phyloP scores from a whole-genome alignment of 2,113 vertebrate genomes.

The Deroptyus accipitrinus region DNA sequence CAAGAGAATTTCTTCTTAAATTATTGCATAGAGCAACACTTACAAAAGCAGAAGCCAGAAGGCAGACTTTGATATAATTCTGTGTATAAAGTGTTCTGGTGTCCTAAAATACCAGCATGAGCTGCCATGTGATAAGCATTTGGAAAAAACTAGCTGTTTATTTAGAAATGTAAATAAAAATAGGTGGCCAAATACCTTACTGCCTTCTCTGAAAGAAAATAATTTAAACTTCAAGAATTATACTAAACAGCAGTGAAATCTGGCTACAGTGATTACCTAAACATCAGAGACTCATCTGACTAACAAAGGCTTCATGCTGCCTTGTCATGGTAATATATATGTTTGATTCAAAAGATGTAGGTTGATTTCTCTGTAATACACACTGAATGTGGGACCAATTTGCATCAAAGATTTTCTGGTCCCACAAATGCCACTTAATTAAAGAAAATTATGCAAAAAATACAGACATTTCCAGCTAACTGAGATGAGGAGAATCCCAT shows the following conservation, averaged over 20 bases:
- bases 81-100: constrained; percentile 3
- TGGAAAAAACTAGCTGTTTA: not conserved
- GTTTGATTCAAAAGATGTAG: not conserved
- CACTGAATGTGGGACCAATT: not conserved
- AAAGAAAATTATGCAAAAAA: not conserved
- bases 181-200: not conserved
- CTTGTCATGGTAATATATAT: not conserved
- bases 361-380: not conserved
- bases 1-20: constrained; percentile 29
- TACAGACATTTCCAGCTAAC: not conserved
- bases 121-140: not conserved
- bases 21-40: constrained; percentile 1
- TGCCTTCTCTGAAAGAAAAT: not conserved
- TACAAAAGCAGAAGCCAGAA: constrained; percentile 5
- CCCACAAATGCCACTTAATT: not conserved
- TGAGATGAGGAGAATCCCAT: not conserved
- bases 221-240: not conserved
- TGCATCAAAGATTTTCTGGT: not conserved
- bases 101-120: constrained; percentile 4
- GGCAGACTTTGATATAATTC: constrained; percentile 25
- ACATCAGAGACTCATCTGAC: not conserved
- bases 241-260: not conserved
- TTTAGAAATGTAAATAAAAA: constrained; percentile 5
- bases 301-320: not conserved
- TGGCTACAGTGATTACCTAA: not conserved